A percentile compares a stretch with the other conserved stretches of the same genome.
These are phyloP conservation scores for Orthonevra nobilis DNA, from an alignment of 2,888 invertebrate species.

Conservation along the genomic window DNA sequence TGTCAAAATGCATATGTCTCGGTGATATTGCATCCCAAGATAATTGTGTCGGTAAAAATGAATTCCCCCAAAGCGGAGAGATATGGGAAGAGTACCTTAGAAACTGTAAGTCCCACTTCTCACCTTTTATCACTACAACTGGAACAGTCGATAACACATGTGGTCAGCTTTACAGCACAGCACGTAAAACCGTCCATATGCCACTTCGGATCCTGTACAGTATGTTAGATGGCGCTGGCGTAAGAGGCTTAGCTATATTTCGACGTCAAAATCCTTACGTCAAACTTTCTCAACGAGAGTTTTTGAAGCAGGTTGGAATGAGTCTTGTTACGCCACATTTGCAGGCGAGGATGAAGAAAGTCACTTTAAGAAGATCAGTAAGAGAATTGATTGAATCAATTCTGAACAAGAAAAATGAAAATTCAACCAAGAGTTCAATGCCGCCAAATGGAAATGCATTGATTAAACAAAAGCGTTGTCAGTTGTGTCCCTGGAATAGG, in stretches of 20 bases:
- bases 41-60: neutral
- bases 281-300: neutral
- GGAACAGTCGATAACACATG: neutral
- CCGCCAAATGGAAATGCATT: neutral
- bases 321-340: conserved; percentile 6
- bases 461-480: conserved; percentile 16
- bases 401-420: neutral
- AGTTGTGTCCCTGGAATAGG: conserved; percentile 19
- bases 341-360: neutral
- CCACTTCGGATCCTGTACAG: conserved; percentile 10
- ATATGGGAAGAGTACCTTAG: conserved; percentile 1
- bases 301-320: conserved; percentile 28
- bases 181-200: conserved; percentile 16
- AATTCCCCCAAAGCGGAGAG: neutral
- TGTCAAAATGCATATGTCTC: neutral
- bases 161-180: conserved; percentile 4
- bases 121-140: too few relatives aligned
- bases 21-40: neutral
- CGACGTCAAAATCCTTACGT: neutral
- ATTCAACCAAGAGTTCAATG: neutral
- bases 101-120: neutral
- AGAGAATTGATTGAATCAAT: conserved; percentile 16
- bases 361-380: neutral
- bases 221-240: conserved; percentile 21
- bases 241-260: conserved; percentile 1